Base-by-base conservation (phyloP, 1,140 invertebrate genomes). In the Luehdorfia chinensis region DNA sequence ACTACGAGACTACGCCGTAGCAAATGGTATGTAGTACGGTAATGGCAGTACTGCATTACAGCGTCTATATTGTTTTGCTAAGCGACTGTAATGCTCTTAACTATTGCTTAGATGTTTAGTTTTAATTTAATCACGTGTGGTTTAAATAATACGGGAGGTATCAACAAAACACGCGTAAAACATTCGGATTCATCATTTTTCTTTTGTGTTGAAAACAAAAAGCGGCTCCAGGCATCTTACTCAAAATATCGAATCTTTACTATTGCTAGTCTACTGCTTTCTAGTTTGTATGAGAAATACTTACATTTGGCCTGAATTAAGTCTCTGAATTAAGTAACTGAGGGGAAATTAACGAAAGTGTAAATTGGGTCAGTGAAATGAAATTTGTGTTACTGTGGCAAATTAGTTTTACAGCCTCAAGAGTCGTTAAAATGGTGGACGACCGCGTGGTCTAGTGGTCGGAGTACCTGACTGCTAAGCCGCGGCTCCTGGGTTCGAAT, bases 1-100 rank as follows among this genome's bases (percentile, higher is more conserved):
- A 41, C 54, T 54, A 59, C 57, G 46, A 21, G 47, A n/a, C 47
- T 51, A 49, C 44, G 37, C 19, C 14, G 50, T 54, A 56, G 54
- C 50, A 34, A 25, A 41, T 11, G 12, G 21, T 14, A 4, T 16
- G 11, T 41, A 41, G 15, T 27, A 12, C 27, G 14, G 45, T 44
- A 51, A 48, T 51, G 32, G 13, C 15, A 48, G 39, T 46, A 43
- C 15, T 47, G 28, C 41, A 32, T 48, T 47, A 47, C 31, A 39
- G 21, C 21, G 30, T 43, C 27, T 47, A 12, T 37, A 31, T 47
- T 39, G 31, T 43, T 30, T 43, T 16, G 27, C 39, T 43, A 28
- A 43, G 25, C 25, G 25, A 30, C 7, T 23, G 13, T 43, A 43
- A 30, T 18, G 25, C 16, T 19, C n/a, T 8, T 41, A 23, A 25